Evolutionary conservation across 2,888 invertebrate genomes (phyloP).

Genomic region (Tiphia femorata): DNA sequence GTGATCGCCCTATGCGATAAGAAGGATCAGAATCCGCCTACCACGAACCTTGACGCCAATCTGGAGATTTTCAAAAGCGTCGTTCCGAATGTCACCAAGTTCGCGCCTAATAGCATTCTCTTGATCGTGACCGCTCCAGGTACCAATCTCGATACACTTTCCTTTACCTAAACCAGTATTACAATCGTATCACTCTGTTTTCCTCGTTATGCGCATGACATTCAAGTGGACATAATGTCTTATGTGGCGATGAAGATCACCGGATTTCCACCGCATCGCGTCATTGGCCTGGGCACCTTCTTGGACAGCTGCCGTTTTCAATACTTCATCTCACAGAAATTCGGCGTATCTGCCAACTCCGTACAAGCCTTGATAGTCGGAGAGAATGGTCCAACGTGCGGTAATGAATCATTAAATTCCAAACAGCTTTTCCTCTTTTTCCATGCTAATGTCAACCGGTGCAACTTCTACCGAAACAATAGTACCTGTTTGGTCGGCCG

Average conservation of each 20-base stretch:
- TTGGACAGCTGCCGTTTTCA: conserved; percentile 73
- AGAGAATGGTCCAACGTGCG: conserved; percentile 72
- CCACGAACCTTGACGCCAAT: conserved; percentile 72
- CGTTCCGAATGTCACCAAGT: conserved; percentile 73
- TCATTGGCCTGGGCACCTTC: conserved; percentile 74
- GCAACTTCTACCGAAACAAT: conserved; percentile 6
- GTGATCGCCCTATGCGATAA: conserved; percentile 75
- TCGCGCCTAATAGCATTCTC: conserved; percentile 74
- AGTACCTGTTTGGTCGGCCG: conserved; percentile 74
- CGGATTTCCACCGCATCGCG: conserved; percentile 71
- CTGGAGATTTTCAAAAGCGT: conserved; percentile 73
- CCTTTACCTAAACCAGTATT: neutral
- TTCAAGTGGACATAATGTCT: conserved; percentile 72
- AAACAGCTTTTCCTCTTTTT: neutral
- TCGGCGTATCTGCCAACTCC: conserved; percentile 70
- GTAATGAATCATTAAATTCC: conserved; percentile 36
- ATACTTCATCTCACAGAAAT: conserved; percentile 70
- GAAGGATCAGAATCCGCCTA: conserved; percentile 71
- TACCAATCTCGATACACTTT: conserved; percentile 22
- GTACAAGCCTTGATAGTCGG: conserved; percentile 74
- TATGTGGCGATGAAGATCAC: conserved; percentile 74
- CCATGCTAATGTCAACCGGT: neutral
- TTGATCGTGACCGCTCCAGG: conserved; percentile 57
- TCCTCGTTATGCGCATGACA: neutral
- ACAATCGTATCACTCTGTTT: neutral